Conservation (phyloP, 2,113 vertebrate genomes). For the Coracopsis vasa region DNA sequence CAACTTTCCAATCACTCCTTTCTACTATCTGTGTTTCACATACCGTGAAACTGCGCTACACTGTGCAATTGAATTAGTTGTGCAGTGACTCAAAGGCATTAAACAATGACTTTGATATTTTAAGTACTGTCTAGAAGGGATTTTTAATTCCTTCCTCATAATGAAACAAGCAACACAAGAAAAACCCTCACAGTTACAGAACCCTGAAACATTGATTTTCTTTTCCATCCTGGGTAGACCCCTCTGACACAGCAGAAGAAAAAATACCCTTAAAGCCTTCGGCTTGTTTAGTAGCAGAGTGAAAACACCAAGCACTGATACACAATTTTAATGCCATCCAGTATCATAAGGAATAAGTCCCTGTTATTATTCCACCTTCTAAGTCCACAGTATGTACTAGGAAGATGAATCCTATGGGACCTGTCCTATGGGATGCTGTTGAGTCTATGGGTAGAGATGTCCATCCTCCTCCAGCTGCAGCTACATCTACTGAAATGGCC, state of each 20-base stretch:
- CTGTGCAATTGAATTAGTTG: slow-evolving; percentile 83
- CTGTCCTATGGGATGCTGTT: slow-evolving; percentile 49
- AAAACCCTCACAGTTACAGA: slow-evolving; percentile 65
- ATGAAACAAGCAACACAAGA: slow-evolving; percentile 75
- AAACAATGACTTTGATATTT: slow-evolving; percentile 86
- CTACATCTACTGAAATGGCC: background rate
- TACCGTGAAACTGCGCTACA: slow-evolving; percentile 75
- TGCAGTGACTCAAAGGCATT: slow-evolving; percentile 84
- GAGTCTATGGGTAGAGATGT: background rate
- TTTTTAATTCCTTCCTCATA: slow-evolving; percentile 83
- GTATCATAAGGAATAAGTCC: slow-evolving; percentile 45
- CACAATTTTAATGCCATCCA: slow-evolving; percentile 71
- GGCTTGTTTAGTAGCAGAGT: slow-evolving; percentile 73
- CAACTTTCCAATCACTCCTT: slow-evolving; percentile 78
- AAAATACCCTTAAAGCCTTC: slow-evolving; percentile 66
- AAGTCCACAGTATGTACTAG: slow-evolving; percentile 58
- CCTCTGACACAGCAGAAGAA: slow-evolving; percentile 68
- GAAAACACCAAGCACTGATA: slow-evolving; percentile 78
- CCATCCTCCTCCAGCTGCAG: background rate
- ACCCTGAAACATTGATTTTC: slow-evolving; percentile 72
- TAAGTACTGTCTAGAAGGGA: slow-evolving; percentile 84
- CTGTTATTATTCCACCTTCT: slow-evolving; percentile 57
- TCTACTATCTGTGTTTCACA: slow-evolving; percentile 80
- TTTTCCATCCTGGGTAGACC: slow-evolving; percentile 71
- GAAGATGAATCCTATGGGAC: slow-evolving; percentile 53